These are phyloP conservation scores for Callimorpha dominula DNA, from an alignment of 2,888 invertebrate species.

Conservation along the genomic window DNA sequence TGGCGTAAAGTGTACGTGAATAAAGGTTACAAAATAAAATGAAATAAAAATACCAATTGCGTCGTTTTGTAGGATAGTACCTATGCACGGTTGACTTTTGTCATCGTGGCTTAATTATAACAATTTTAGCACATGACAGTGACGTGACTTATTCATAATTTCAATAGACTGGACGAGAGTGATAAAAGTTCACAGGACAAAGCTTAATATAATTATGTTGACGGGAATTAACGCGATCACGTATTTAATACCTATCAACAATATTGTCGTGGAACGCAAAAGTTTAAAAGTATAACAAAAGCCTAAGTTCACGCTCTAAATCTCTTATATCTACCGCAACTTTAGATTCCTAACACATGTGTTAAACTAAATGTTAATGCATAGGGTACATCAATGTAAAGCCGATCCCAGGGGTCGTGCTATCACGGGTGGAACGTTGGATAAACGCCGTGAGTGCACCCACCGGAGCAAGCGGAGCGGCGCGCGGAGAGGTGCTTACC, in stretches of 20 bases:
- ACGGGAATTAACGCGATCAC: no score
- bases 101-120: no score
- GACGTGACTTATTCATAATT: background rate
- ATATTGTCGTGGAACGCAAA: no score
- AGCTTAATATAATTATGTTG: no score
- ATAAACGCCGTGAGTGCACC: constrained; percentile 62
- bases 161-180: background rate
- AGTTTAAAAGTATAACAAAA: no score
- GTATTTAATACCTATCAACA: no score
- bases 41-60: background rate
- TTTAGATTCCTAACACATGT: background rate
- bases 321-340: no score
- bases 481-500: constrained; percentile 66
- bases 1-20: no score
- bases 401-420: background rate
- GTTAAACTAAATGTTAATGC: background rate
- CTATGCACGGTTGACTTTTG: background rate
- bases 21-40: no score
- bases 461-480: constrained; percentile 51
- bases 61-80: background rate
- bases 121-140: background rate
- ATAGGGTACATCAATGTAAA: constrained; percentile 58
- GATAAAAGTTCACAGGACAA: no score
- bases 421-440: constrained; percentile 64
- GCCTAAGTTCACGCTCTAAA: no score